These are phyloP conservation scores for Cynaeus angustus DNA, from an alignment of 2,888 invertebrate genomes.

Conservation along the genomic window DNA sequence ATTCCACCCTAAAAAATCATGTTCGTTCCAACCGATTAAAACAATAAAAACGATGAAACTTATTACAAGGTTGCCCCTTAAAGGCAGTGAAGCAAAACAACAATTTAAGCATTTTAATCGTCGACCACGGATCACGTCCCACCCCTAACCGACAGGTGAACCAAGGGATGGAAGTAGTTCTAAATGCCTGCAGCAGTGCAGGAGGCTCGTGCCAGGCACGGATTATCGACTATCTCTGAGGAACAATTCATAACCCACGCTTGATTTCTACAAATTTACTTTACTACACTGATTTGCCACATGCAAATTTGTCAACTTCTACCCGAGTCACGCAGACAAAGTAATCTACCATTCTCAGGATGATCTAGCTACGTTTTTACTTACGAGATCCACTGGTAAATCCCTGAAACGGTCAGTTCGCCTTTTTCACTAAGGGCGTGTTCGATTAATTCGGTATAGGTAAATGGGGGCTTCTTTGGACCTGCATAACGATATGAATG, in stretches of 20 bases:
- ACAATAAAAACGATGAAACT: slow-evolving; percentile 2
- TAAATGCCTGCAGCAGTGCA: slow-evolving; percentile 49
- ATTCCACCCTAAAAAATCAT: too few species aligned
- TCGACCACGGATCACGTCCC: slow-evolving; percentile 58
- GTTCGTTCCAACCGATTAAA: neutral
- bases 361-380: slow-evolving; percentile 69
- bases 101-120: slow-evolving; percentile 65
- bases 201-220: slow-evolving; percentile 67
- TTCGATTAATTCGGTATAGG: slow-evolving; percentile 93
- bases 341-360: neutral
- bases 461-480: slow-evolving; percentile 89
- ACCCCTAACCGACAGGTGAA: slow-evolving; percentile 57
- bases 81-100: slow-evolving; percentile 59
- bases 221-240: slow-evolving; percentile 66
- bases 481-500: slow-evolving; percentile 69
- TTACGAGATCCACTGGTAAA: slow-evolving; percentile 96
- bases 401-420: slow-evolving; percentile 91
- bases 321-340: slow-evolving; percentile 31
- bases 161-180: slow-evolving; percentile 38
- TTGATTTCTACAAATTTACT: slow-evolving; percentile 58
- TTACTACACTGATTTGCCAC: slow-evolving; percentile 58
- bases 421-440: slow-evolving; percentile 89
- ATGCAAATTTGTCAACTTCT: slow-evolving; percentile 57
- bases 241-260: slow-evolving; percentile 46
- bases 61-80: slow-evolving; percentile 3